Conservation (phyloP, 2,797 vertebrate genomes). For the Naso thynnoides region DNA sequence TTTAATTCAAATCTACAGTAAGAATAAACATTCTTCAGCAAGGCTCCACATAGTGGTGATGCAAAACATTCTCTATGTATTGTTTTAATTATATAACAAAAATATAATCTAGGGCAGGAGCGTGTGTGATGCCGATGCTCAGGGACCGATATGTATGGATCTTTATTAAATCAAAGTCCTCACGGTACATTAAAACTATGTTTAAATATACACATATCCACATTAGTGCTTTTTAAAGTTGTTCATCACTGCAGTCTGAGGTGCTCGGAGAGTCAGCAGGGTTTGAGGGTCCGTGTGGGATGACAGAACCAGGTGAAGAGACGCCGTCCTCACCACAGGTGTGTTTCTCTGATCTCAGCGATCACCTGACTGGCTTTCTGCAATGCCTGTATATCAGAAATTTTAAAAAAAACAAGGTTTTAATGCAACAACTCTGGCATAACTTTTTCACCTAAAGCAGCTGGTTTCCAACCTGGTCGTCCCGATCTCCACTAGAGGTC, state of each 20-base stretch:
- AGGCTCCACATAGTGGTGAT: conserved; percentile 81
- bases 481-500: no score
- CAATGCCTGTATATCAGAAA: conserved; percentile 85
- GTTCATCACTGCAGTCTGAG: conserved; percentile 70
- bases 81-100: conserved; percentile 74
- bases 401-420: not conserved
- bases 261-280: conserved; percentile 29
- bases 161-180: conserved; percentile 81
- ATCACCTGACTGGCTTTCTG: conserved; percentile 98
- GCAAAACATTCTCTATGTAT: conserved; percentile 63
- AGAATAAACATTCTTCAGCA: conserved; percentile 81
- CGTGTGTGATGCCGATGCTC: conserved; percentile 42
- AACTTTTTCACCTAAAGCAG: no score
- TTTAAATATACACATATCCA: conserved; percentile 82
- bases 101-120: conserved; percentile 62
- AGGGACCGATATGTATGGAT: conserved; percentile 56
- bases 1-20: conserved; percentile 83
- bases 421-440: not conserved
- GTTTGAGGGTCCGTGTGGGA: conserved; percentile 23
- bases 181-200: conserved; percentile 86
- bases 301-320: conserved; percentile 34
- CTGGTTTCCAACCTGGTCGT: no score
- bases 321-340: conserved; percentile 91
- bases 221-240: conserved; percentile 83
- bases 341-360: conserved; percentile 97